Conservation (phyloP, 2,888 invertebrate genomes). For the Leucophora obtusa region DNA sequence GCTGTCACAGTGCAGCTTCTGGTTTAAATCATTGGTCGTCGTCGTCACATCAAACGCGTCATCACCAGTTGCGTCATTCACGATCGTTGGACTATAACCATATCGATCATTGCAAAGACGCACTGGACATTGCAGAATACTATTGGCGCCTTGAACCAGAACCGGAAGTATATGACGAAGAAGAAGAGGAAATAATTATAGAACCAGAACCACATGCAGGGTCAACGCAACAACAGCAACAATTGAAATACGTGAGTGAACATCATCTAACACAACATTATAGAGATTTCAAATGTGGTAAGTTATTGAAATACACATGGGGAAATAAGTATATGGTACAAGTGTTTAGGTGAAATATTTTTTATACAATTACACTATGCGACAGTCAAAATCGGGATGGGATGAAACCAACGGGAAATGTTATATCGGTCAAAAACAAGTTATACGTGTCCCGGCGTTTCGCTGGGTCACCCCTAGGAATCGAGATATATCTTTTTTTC, state of each 20-base stretch:
- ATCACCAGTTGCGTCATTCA: conserved; percentile 74
- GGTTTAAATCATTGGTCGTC: conserved; percentile 75
- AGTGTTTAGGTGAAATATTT: too few relatives aligned
- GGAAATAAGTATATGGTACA: too few relatives aligned
- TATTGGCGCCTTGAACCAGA: conserved; percentile 78
- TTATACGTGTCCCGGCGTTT: too few relatives aligned
- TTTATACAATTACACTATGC: too few relatives aligned
- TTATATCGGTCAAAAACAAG: too few relatives aligned
- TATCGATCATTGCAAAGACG: conserved; percentile 72
- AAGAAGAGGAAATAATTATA: conserved; percentile 60
- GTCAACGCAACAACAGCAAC: conserved; percentile 55
- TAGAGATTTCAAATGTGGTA: conserved; percentile 59
- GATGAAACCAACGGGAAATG: too few relatives aligned
- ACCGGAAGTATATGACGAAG: conserved; percentile 67
- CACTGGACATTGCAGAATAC: conserved; percentile 76
- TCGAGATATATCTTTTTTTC: too few relatives aligned
- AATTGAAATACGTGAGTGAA: conserved; percentile 60
- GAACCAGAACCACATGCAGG: conserved; percentile 48
- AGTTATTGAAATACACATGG: conserved; percentile 10
- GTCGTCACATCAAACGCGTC: conserved; percentile 50
- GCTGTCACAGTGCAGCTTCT: conserved; percentile 74
- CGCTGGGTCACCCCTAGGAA: too few relatives aligned
- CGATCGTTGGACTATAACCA: conserved; percentile 77
- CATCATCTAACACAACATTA: conserved; percentile 56
- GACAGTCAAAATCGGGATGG: too few relatives aligned